These are phyloP conservation scores for Enteromius afrohamiltoni DNA, from an alignment of 2,797 vertebrate genomes.

Conservation along the genomic window DNA sequence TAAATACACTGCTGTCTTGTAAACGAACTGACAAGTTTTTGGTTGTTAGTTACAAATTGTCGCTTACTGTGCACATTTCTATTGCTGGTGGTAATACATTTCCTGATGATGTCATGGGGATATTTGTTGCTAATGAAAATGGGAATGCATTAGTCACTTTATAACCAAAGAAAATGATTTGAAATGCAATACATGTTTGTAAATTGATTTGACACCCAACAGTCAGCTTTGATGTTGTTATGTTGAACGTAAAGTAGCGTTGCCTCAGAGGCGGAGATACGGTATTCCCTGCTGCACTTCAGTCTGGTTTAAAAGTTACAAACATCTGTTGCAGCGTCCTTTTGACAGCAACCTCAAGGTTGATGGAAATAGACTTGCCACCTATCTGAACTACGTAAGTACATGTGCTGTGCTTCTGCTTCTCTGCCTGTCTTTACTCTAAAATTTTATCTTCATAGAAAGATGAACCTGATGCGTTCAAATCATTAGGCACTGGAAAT, in stretches of 20 bases:
- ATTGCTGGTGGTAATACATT: not conserved
- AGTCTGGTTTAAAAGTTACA: constrained; percentile 84
- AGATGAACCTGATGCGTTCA: constrained; percentile 99
- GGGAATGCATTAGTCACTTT: not conserved
- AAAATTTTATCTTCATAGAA: constrained; percentile 96
- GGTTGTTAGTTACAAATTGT: not conserved
- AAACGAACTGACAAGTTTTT: not conserved
- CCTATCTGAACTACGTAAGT: constrained; percentile 99
- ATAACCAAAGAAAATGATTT: not conserved
- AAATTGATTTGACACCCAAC: not conserved
- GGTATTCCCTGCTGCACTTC: not conserved
- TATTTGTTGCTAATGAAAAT: not conserved
- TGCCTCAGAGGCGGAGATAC: not conserved
- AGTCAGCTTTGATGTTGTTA: not conserved
- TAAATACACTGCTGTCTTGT: not conserved
- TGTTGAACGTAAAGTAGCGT: not conserved
- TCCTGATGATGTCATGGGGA: not conserved
- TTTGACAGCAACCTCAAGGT: constrained; percentile 93
- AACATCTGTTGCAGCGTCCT: constrained; percentile 97
- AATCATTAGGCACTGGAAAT: constrained; percentile 99
- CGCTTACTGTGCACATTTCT: not conserved
- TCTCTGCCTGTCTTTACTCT: constrained; percentile 80
- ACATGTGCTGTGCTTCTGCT: constrained; percentile 68
- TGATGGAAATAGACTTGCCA: constrained; percentile 99
- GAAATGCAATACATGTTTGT: not conserved